Evolutionary conservation across 2,888 invertebrate genomes (phyloP), one percentile per base, ranked within the genome.

Genomic region (Cremastinae sp.): DNA sequence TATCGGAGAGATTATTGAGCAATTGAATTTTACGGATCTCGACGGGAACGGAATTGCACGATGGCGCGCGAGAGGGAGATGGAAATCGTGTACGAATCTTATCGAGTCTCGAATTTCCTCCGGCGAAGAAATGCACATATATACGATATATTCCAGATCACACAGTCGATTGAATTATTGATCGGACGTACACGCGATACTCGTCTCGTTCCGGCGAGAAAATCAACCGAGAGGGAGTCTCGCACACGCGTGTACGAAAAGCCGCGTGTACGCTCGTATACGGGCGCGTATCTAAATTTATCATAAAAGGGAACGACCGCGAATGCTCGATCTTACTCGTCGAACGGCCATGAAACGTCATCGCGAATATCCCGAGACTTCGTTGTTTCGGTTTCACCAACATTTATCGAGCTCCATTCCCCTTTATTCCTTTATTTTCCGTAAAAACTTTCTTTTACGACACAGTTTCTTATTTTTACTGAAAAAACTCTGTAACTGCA

Each of bases 271-370:
- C 43, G 36, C 36, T 61, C 28, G 43, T 22, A 58, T 9, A n/a
- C n/a, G n/a, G n/a, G 16, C 3, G 10, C 5, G 53, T 51, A 59
- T 71, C 70, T 66, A 75, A 75, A 75, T 71, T 75, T 75, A 75
- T 75, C 70, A 70, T 20, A 71, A 66, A 75, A 66, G 65, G 61
- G 65, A 75, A 71, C 61, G 70, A 66, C 71, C 65, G 61, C 61
- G 66, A 65, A 54, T 56, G 70, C 68, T 61, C 74, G 47, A 53
- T 73, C 61, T 54, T 61, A 65, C 69, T 53, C 65, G 59, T 28
- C 28, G 49, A 45, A 56, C 70, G 75, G 54, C 75, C 70, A 71
- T 75, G 75, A 75, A 75, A 71, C 70, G 75, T 75, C 75, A 43
- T 56, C 54, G 54, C 70, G 75, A 71, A 75, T 71, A 61, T 75